Percentiles rank a stretch among this genome's conserved stretches.
Evolutionary conservation across 2,113 vertebrate genomes (phyloP).

Genomic region (Ceratotherium simum): DNA sequence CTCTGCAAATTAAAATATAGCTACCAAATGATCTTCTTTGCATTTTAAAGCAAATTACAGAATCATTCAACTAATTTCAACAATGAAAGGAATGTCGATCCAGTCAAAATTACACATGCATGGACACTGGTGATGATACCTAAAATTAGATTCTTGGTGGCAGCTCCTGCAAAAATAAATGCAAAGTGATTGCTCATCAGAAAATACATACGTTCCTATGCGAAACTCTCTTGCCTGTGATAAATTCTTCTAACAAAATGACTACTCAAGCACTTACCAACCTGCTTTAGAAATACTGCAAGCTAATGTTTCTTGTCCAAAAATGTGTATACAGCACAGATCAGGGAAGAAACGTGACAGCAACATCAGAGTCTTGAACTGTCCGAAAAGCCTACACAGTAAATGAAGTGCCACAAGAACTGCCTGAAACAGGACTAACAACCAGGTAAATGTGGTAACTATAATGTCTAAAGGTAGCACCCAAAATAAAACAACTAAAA

Average conservation of each 20-base stretch:
- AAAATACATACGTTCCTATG: slow-evolving; percentile 74
- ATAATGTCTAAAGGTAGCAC: neutral
- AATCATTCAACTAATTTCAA: slow-evolving; percentile 77
- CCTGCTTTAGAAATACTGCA: slow-evolving; percentile 58
- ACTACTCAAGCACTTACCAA: slow-evolving; percentile 79
- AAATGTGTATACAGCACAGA: slow-evolving; percentile 71
- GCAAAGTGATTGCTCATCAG: slow-evolving; percentile 83
- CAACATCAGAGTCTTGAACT: slow-evolving; percentile 34
- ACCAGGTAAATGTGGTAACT: neutral
- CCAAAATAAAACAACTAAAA: neutral
- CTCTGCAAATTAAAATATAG: slow-evolving; percentile 81
- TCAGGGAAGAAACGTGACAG: slow-evolving; percentile 44
- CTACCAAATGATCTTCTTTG: slow-evolving; percentile 79
- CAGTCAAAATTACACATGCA: slow-evolving; percentile 79
- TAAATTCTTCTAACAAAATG: slow-evolving; percentile 76
- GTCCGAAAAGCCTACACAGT: neutral
- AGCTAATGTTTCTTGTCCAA: slow-evolving; percentile 73
- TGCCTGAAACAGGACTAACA: neutral
- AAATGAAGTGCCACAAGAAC: neutral
- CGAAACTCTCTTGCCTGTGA: slow-evolving; percentile 69
- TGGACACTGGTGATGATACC: slow-evolving; percentile 74
- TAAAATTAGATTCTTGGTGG: slow-evolving; percentile 81
- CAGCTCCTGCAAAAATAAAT: slow-evolving; percentile 72
- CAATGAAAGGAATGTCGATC: slow-evolving; percentile 80
- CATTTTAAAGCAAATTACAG: slow-evolving; percentile 82